These are phyloP conservation scores for Drosophila leontia DNA, from an alignment of 1,140 invertebrate genomes.

Conservation along the genomic window DNA sequence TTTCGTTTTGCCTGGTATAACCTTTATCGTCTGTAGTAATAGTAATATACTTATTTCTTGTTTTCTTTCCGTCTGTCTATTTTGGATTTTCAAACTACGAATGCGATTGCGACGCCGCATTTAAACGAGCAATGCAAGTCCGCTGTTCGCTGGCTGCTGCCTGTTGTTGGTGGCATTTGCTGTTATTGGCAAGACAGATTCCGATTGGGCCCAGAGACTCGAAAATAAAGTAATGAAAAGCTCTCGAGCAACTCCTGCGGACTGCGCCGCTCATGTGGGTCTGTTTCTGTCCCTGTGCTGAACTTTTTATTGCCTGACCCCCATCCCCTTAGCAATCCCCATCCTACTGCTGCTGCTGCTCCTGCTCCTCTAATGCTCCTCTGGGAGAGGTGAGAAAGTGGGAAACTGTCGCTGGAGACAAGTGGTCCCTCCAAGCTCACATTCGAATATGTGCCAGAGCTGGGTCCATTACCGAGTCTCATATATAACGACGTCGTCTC, in stretches of 20 bases:
- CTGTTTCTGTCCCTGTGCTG: slow-evolving; percentile 14
- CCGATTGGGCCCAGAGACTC: slow-evolving; percentile 47
- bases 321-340: neutral
- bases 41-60: slow-evolving; percentile 58
- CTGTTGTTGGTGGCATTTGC: slow-evolving; percentile 30
- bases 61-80: slow-evolving; percentile 50
- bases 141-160: slow-evolving; percentile 10
- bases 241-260: slow-evolving; percentile 25
- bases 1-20: neutral
- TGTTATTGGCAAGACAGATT: slow-evolving; percentile 53
- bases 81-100: slow-evolving; percentile 51
- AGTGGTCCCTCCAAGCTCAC: slow-evolving; percentile 45
- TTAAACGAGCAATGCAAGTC: slow-evolving; percentile 46
- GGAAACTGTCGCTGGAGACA: slow-evolving; percentile 47
- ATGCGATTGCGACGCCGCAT: slow-evolving; percentile 53
- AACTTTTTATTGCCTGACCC: slow-evolving; percentile 44
- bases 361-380: slow-evolving; percentile 1
- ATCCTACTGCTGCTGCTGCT: neutral
- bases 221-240: slow-evolving; percentile 64
- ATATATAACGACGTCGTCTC: slow-evolving; percentile 52
- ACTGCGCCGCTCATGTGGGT: slow-evolving; percentile 13
- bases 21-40: slow-evolving; percentile 35
- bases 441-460: slow-evolving; percentile 40
- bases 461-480: slow-evolving; percentile 33
- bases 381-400: slow-evolving; percentile 43